Percentiles rank a stretch among this genome's conserved stretches.
These are phyloP conservation scores for Asarcornis scutulata DNA, from an alignment of 2,113 vertebrate genomes.

Conservation along the genomic window DNA sequence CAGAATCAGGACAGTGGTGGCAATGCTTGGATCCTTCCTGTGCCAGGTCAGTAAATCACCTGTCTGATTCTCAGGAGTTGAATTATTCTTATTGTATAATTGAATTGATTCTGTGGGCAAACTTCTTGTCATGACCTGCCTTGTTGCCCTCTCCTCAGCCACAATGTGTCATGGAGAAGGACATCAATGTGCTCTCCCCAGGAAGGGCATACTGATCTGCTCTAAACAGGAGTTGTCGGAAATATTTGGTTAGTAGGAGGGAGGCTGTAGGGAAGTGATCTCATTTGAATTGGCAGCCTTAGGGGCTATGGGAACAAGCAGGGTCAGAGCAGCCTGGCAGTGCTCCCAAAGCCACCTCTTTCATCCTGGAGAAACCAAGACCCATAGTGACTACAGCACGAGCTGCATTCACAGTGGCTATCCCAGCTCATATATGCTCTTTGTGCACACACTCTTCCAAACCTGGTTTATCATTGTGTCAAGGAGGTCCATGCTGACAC, in stretches of 20 bases:
- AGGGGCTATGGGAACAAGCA: not conserved
- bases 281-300: not conserved
- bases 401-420: not conserved
- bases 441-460: not conserved
- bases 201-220: accelerated
- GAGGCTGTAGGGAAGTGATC: not conserved
- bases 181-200: not conserved
- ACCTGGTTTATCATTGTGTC: not conserved
- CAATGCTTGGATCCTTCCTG: not conserved
- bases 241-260: not conserved
- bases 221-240: not conserved
- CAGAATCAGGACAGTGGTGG: accelerated
- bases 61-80: not conserved
- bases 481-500: not conserved
- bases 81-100: not conserved
- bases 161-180: not conserved
- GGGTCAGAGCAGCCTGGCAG: not conserved
- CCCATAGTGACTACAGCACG: accelerated
- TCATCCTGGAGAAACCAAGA: not conserved
- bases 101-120: not conserved
- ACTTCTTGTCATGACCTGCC: not conserved
- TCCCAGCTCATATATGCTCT: not conserved
- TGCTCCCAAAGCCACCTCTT: accelerated
- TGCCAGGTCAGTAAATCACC: not conserved
- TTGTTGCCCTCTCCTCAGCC: not conserved